Base-by-base conservation (phyloP, 2,888 invertebrate genomes). In the Synanthedon vespiformis region DNA sequence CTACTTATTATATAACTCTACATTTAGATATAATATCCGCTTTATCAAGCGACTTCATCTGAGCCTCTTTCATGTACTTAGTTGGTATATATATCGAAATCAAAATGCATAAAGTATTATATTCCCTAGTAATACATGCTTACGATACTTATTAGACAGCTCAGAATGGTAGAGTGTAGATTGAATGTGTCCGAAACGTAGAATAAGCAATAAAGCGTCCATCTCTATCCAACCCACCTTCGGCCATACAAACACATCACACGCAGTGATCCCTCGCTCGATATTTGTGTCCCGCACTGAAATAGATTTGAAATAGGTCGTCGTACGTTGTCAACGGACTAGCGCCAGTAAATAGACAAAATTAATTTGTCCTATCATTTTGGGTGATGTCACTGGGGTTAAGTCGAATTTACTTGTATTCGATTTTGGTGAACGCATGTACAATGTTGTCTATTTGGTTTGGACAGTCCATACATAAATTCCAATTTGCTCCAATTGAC, bases 251-350 rank as follows among this genome's bases (percentile, higher is more conserved):
- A 44, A 54, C 58, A 57, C 56, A 57, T 57, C 61, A 64, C 62
- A 64, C 66, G 65, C 62, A 65, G 61, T 65, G 61, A 64, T 67
- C 68, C 52, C 61, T 59, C 63, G 61, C 58, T 62, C 65, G 62
- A 62, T 59, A 59, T 60, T 53, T 34, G 40, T 41, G 60, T 51
- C 57, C 27, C 54, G 41, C 55, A 62, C 74, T 54, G 56, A 77
- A 78, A 78, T 78, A 78, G 78, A 76, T 57, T 55, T 62, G 63
- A 77, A 74, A 77, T 77, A 70, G 78, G 78, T 77, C 78, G 71
- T 74, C 73, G 77, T 65, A 72, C 78, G 74, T 61, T 67, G 72
- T 57, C 58, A 57, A 59, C 56, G 12, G 48, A 12, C 48, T 11
- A 48, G 14, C 48, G 44, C 44, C 44, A 44, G n/a, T 44, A 44